Evolutionary conservation across 2,888 invertebrate genomes (phyloP).

Genomic region (Lasioglossum marginatum): DNA sequence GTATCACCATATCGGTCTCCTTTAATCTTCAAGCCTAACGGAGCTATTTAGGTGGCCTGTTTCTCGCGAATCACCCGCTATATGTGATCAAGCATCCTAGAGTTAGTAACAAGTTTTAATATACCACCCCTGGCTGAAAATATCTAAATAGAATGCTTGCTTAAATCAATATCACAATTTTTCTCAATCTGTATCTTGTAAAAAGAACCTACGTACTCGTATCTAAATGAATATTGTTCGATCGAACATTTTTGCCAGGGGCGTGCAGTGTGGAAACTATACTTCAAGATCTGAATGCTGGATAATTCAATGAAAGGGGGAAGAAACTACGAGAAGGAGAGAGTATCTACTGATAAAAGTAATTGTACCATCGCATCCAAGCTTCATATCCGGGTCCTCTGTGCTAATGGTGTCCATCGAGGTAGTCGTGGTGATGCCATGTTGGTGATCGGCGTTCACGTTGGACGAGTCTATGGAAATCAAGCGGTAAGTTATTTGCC

Average conservation of each 20-base stretch:
- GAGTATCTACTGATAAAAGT: background rate
- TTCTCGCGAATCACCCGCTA: too few relatives aligned
- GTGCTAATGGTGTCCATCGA: slow-evolving; percentile 72
- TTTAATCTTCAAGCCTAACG: too few relatives aligned
- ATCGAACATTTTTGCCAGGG: background rate
- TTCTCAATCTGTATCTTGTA: background rate
- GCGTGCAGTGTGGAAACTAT: background rate
- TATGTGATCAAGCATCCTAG: background rate
- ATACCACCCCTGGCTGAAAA: background rate
- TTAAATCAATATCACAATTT: background rate
- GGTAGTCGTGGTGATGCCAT: slow-evolving; percentile 67
- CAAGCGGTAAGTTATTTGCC: slow-evolving; percentile 25
- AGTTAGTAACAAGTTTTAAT: background rate
- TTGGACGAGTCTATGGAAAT: slow-evolving; percentile 65
- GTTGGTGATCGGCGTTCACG: slow-evolving; percentile 67
- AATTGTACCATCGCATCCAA: slow-evolving; percentile 68
- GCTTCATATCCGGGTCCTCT: slow-evolving; percentile 68
- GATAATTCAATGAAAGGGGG: background rate
- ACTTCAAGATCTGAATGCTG: background rate
- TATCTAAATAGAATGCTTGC: background rate
- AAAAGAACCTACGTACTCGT: background rate
- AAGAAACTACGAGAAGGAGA: background rate
- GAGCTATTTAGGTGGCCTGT: too few relatives aligned
- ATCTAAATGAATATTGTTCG: background rate
- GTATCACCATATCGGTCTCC: too few relatives aligned